phyloP scores from a whole-genome alignment of 1,140 invertebrate species.

The Goniozus legneri region DNA sequence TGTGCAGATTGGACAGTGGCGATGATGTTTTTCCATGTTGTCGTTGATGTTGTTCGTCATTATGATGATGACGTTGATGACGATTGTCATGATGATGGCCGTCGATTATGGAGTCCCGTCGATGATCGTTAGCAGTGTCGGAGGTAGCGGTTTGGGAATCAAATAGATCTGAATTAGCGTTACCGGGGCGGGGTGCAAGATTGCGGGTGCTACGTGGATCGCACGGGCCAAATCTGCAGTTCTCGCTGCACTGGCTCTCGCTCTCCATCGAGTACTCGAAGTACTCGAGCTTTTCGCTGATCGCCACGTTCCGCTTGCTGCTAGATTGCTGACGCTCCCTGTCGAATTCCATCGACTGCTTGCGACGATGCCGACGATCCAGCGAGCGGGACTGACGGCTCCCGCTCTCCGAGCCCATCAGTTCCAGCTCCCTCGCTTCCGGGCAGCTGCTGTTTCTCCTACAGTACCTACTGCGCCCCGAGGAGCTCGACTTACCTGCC shows the following conservation, averaged over 20 bases:
- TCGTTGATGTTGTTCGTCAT: conserved; percentile 11
- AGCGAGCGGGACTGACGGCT: too few species aligned
- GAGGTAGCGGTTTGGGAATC: conserved; percentile 56
- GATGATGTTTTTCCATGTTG: conserved; percentile 19
- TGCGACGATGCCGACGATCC: too few species aligned
- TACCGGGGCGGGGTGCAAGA: conserved; percentile 53
- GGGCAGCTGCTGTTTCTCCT: conserved; percentile 49
- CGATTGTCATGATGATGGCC: conserved; percentile 8
- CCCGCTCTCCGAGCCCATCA: too few species aligned
- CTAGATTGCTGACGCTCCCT: conserved; percentile 22
- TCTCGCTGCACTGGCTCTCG: conserved; percentile 55
- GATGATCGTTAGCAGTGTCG: conserved; percentile 52
- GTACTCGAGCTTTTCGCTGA: conserved; percentile 53
- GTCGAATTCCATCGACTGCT: neutral
- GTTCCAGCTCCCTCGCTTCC: conserved; percentile 39
- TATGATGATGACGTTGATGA: conserved; percentile 24
- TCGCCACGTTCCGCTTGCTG: conserved; percentile 51
- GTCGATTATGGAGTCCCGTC: too few species aligned
- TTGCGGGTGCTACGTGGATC: conserved; percentile 53
- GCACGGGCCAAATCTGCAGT: conserved; percentile 55
- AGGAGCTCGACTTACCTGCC: conserved; percentile 10
- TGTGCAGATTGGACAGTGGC: neutral
- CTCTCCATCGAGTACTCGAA: conserved; percentile 55
- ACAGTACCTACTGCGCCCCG: conserved; percentile 23
- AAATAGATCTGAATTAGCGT: conserved; percentile 56